Conservation (phyloP, 1,140 invertebrate species). For the Drosophila melanogaster region Release_6_plus_ISO1_MT NT_033777.3:9139001-9139500, state of each 20-base stretch:
- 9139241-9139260: slow-evolving; percentile 10
- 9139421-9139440: slow-evolving; percentile 9
- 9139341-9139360: slow-evolving; percentile 35
- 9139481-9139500: neutral
- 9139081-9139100: slow-evolving; percentile 22
- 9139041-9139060: slow-evolving; percentile 69
- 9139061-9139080: slow-evolving; percentile 45
- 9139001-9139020: slow-evolving; percentile 35
- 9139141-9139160: slow-evolving; percentile 14
- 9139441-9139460: slow-evolving; percentile 5
- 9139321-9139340: slow-evolving; percentile 25
- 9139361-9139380: slow-evolving; percentile 65
- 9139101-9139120: slow-evolving; percentile 71
- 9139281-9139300: slow-evolving; percentile 40
- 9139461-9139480: neutral
- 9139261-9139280: slow-evolving; percentile 54
- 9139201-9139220: slow-evolving; percentile 19
- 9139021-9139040: slow-evolving; percentile 46
- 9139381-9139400: slow-evolving; percentile 39
- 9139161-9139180: slow-evolving; percentile 14
- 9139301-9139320: slow-evolving; percentile 20
- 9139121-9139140: slow-evolving; percentile 57
- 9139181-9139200: slow-evolving; percentile 3
- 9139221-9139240: slow-evolving; percentile 26
- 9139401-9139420: slow-evolving; percentile 17